Base-by-base conservation (phyloP, 2,888 invertebrate species). In the Drosophila meridionalis region DNA sequence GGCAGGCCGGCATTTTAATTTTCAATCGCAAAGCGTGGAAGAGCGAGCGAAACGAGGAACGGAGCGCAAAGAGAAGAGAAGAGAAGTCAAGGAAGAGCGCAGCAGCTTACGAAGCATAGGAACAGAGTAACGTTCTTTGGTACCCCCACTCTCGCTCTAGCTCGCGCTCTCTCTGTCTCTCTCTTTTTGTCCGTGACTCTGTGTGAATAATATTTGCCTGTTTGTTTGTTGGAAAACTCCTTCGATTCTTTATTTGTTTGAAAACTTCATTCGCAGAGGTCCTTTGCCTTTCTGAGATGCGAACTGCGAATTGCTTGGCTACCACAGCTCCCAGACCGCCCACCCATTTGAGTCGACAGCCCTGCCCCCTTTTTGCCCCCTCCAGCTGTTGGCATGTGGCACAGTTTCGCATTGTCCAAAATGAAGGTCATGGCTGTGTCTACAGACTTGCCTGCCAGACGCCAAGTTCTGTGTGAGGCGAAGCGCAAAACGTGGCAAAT, bases 1-100 rank as follows among this genome's bases (percentile, higher is more conserved):
- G 66, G 64, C 78, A 82, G 67, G 74, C 57, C 65, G 62, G 60
- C 63, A 80, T 78, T 86, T 86, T 88, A 78, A 88, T 83, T 89
- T 89, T 59, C 47, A 55, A 42, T 59, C 58, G 60, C 34, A 30
- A 47, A 20, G 30, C 11, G 57, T 4, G 8, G 20, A 14, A 3
- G 26, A 26, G 36, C 32, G 43, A 14, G 38, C 4, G 14, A 38
- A 6, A 40, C 4, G 40, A 11, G 3, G 30, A 12, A 34, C 20
- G 48, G 14, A 56, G 12, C 4, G 34, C 6, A 26, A 14, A 20
- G 12, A 8, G 14, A 26, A 43, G 4, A 4, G 14, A n/a, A 55
- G 40, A 28, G 9, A 34, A 9, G 14, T 12, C 6, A 28, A 53
- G 34, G 36, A 36, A 53, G 26, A 38, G 28, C 26, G 3, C 9